A percentile compares a stretch with the other conserved stretches of the same genome.
Conservation (phyloP, 2,797 vertebrate genomes). For the Natrix natrix region DNA sequence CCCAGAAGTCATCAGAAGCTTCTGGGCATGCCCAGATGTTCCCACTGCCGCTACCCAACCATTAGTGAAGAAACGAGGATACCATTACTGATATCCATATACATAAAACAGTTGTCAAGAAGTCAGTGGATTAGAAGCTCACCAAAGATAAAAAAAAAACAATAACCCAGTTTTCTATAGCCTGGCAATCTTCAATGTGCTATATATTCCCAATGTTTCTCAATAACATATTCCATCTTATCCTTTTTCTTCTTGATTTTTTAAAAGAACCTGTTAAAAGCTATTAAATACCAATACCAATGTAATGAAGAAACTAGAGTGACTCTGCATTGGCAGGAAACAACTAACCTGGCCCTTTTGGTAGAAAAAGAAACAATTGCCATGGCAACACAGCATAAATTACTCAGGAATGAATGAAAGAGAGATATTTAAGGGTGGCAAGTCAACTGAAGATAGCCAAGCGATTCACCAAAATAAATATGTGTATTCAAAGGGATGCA, state of each 20-base stretch:
- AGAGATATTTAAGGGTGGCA: conserved; percentile 30
- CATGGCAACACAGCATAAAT: conserved; percentile 63
- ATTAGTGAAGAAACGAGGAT: no score
- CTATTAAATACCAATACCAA: background rate
- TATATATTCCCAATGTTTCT: background rate
- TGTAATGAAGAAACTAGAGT: conserved; percentile 31
- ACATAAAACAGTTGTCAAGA: background rate
- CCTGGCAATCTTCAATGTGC: background rate
- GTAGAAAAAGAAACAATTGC: conserved; percentile 58
- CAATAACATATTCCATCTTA: conserved; percentile 9
- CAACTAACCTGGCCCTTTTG: conserved; percentile 23
- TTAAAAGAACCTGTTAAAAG: background rate
- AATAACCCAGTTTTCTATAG: background rate
- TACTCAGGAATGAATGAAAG: conserved; percentile 25
- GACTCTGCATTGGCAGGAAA: conserved; percentile 35
- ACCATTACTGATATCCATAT: no score
- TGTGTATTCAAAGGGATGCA: background rate
- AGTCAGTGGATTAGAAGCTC: background rate
- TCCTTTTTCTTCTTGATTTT: background rate
- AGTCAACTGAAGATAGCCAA: conserved; percentile 43
- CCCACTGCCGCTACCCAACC: no score
- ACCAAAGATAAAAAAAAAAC: background rate
- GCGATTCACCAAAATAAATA: conserved; percentile 25
- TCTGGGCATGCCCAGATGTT: no score
- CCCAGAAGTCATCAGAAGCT: no score